Evolutionary conservation across 1,140 invertebrate species (phyloP).

Genomic region (Eumeta japonica): DNA sequence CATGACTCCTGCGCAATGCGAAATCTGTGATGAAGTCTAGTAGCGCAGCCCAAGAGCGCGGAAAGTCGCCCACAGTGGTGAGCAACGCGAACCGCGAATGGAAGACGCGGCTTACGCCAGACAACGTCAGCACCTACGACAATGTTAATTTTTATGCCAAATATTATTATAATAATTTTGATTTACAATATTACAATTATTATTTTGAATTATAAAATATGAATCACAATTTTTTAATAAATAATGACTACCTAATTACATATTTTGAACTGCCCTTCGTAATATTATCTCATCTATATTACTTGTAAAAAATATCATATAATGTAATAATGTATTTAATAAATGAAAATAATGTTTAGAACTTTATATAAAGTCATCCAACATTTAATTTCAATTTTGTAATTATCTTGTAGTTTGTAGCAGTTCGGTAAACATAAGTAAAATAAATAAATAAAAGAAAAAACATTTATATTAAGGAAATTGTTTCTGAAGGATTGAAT

Average conservation of each 20-base stretch:
- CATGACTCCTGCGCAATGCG: slow-evolving; percentile 87
- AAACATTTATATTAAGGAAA: too few species aligned
- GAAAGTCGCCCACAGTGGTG: slow-evolving; percentile 85
- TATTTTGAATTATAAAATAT: too few species aligned
- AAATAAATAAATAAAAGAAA: too few species aligned
- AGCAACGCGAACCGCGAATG: slow-evolving; percentile 86
- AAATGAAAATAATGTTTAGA: too few species aligned
- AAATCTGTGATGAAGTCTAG: slow-evolving; percentile 92
- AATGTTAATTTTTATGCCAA: neutral
- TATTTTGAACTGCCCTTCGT: neutral
- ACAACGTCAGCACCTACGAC: slow-evolving; percentile 60
- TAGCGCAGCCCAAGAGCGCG: slow-evolving; percentile 87
- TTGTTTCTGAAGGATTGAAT: too few species aligned
- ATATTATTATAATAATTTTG: neutral
- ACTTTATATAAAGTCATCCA: too few species aligned
- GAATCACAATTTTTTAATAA: slow-evolving; percentile 3
- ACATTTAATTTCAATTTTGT: too few species aligned
- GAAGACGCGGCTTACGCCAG: slow-evolving; percentile 71
- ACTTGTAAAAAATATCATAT: too few species aligned
- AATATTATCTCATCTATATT: too few species aligned
- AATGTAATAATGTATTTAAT: too few species aligned
- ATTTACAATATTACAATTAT: neutral
- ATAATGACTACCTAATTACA: slow-evolving; percentile 2
- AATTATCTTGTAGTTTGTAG: too few species aligned
- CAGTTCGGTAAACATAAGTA: too few species aligned